Evolutionary conservation across 2,113 vertebrate species (phyloP), one percentile per base, ranked within the genome.

Genomic region (Lucifuga dentata): DNA sequence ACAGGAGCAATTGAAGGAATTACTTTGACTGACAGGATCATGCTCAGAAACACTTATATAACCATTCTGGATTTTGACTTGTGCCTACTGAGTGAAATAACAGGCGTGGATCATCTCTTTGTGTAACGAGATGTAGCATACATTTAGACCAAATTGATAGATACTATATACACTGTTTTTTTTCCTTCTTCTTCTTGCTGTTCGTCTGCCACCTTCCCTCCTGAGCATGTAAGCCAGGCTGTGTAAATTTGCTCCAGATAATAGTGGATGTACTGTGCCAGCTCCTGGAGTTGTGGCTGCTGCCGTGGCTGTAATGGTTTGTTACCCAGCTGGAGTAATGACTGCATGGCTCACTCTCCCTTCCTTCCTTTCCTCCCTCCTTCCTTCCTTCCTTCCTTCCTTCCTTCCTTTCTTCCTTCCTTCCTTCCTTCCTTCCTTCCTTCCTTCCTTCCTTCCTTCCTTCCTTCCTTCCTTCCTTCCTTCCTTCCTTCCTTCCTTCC

Each of bases 301-400:
- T 24, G 68, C 74, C 62, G 56, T 17, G 74, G 76, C 76, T 81
- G 75, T 57, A 87, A 86, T 64, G 62, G 79, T 83, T 88, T 88
- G 90, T 88, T 90, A 79, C 81, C 71, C 88, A 88, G 86, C 84
- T 83, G 87, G 78, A 84, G 62, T 80, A 85, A 81, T 88, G 77
- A 68, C 78, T 78, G 46, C 67, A 51, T 61, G 48, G 51, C 63
- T 79, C 58, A 63, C 56, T 69, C 57, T 59, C 26, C 38, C n/a
- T n/a, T n/a, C n/a, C n/a, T n/a, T n/a, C n/a, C n/a, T n/a, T n/a
- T n/a, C n/a, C 26, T 29, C 26, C 26, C 26, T 29, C 56, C 68
- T 55, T 60, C 26, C 33, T 65, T 52, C 72, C 60, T 58, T 53
- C 46, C 61, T 52, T 32, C 35, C 15, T 57, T 33, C 8, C 32